These are phyloP conservation scores for Andrena praecox DNA, from an alignment of 2,888 invertebrate genomes.

Conservation along the genomic window DNA sequence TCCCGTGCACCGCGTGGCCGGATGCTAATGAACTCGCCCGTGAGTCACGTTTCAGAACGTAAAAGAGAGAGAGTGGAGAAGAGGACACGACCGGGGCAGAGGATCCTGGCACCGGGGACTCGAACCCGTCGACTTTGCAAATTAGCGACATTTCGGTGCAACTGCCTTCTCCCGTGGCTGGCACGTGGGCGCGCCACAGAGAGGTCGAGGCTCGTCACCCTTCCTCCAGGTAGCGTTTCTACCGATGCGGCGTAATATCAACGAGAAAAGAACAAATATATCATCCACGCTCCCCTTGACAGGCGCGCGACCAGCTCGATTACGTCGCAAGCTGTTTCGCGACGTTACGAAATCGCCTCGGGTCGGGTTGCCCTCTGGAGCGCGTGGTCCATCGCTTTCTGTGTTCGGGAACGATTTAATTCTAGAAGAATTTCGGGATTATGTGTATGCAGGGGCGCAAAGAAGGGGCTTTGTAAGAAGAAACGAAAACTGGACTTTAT, in stretches of 20 bases:
- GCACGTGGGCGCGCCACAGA: not conserved
- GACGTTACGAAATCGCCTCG: not conserved
- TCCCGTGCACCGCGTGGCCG: slow-evolving; percentile 53
- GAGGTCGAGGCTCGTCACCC: not conserved
- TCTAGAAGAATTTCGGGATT: too few relatives aligned
- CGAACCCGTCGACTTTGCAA: slow-evolving; percentile 58
- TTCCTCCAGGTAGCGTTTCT: slow-evolving; percentile 16
- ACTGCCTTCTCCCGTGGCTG: not conserved
- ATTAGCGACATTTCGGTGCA: slow-evolving; percentile 53
- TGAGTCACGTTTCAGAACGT: slow-evolving; percentile 71
- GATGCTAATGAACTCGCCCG: slow-evolving; percentile 70
- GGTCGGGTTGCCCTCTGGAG: too few relatives aligned
- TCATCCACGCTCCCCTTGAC: not conserved
- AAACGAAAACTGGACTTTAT: too few relatives aligned
- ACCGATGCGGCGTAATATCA: slow-evolving; percentile 19
- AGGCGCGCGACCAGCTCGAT: not conserved
- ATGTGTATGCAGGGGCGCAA: too few relatives aligned
- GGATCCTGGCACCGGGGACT: slow-evolving; percentile 38
- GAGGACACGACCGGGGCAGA: slow-evolving; percentile 49
- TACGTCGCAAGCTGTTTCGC: not conserved
- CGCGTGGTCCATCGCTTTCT: not conserved
- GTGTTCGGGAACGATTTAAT: too few relatives aligned
- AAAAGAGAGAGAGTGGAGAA: slow-evolving; percentile 53
- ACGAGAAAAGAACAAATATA: not conserved
- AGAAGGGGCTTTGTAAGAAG: too few relatives aligned